phyloP scores from a whole-genome alignment of 2,888 invertebrate species.

The Liodrosophila aerea region DNA sequence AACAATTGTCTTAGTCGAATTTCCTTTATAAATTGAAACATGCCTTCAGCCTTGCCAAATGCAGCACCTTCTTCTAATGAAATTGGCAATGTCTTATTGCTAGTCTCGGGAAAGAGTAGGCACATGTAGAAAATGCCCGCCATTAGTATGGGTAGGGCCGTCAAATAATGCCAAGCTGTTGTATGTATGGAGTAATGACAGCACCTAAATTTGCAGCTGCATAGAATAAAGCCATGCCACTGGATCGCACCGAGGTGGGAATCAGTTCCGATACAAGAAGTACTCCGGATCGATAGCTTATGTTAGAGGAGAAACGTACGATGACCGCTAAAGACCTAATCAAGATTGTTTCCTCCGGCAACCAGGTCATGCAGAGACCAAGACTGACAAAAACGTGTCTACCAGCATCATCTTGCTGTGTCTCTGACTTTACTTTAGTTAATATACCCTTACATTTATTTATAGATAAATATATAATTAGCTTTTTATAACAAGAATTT shows the following conservation, averaged over 20 bases:
- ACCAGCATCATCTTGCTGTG: background rate
- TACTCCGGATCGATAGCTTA: background rate
- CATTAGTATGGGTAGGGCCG: background rate
- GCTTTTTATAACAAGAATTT: no score
- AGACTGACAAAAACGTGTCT: background rate
- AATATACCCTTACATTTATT: no score
- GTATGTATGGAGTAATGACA: background rate
- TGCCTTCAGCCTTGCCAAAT: background rate
- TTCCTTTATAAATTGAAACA: background rate
- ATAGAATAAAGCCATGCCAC: background rate
- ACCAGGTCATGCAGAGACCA: background rate
- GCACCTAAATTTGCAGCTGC: background rate
- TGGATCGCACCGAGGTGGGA: constrained; percentile 2
- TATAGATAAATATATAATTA: no score
- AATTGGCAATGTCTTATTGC: background rate
- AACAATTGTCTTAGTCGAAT: background rate
- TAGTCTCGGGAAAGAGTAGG: background rate
- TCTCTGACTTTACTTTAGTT: no score
- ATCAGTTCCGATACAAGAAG: background rate
- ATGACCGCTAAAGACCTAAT: background rate
- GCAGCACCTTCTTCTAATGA: background rate
- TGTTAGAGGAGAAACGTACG: background rate
- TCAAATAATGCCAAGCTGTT: background rate
- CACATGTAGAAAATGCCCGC: background rate
- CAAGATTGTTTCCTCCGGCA: background rate